phyloP scores from a whole-genome alignment of 2,113 vertebrate genomes.

The Enhydra lutris region DNA sequence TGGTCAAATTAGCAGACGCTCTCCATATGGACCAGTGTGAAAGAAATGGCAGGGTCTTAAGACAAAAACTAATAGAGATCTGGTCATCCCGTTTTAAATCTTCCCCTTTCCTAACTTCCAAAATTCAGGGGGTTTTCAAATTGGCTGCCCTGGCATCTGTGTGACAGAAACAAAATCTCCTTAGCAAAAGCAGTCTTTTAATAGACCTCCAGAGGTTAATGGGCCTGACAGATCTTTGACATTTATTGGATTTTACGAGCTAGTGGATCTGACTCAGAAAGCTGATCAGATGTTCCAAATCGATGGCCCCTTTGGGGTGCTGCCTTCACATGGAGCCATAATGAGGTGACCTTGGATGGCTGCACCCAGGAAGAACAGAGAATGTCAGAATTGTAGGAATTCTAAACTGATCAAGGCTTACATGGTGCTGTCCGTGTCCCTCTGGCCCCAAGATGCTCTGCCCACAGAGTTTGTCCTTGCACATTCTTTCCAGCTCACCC shows the following conservation, averaged over 20 bases:
- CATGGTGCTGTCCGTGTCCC: not conserved
- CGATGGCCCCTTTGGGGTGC: slow-evolving; percentile 1
- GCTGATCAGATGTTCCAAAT: slow-evolving; percentile 51
- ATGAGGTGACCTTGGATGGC: slow-evolving; percentile 49
- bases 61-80: not conserved
- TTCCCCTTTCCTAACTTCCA: not conserved
- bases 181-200: slow-evolving; percentile 1
- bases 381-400: not conserved
- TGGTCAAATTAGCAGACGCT: not conserved
- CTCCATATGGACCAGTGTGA: not conserved
- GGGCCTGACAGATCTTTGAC: slow-evolving; percentile 42
- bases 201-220: slow-evolving; percentile 28
- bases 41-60: not conserved
- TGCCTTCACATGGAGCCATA: not conserved
- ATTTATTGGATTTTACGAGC: slow-evolving; percentile 58
- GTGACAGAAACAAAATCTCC: not conserved
- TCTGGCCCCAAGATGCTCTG: not conserved
- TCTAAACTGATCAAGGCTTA: not conserved
- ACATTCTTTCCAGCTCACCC: not conserved
- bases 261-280: slow-evolving; percentile 31
- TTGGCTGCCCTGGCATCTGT: not conserved
- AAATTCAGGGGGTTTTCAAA: not conserved
- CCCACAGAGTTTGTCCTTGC: not conserved
- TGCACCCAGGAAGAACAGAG: not conserved
- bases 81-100: not conserved